phyloP scores from a whole-genome alignment of 2,888 invertebrate species.

The Leptinotarsa peninsularis region DNA sequence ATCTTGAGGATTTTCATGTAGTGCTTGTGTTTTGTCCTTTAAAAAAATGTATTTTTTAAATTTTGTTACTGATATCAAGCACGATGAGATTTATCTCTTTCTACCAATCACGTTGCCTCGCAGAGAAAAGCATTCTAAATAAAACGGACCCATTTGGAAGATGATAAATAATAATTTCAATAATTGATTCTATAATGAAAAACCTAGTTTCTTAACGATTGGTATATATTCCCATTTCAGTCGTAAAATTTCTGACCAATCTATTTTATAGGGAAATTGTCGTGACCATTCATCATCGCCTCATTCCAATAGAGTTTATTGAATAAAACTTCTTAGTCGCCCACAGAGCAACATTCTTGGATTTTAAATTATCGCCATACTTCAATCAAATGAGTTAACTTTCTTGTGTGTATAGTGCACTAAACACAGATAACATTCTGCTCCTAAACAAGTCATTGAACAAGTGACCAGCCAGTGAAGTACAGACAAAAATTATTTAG shows the following conservation, averaged over 20 bases:
- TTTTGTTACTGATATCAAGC: too few species aligned
- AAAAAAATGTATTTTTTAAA: too few species aligned
- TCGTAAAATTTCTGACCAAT: slow-evolving; percentile 8
- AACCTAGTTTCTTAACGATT: slow-evolving; percentile 9
- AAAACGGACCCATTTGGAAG: not conserved
- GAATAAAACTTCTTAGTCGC: slow-evolving; percentile 29
- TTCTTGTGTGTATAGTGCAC: slow-evolving; percentile 29
- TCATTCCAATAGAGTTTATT: slow-evolving; percentile 33
- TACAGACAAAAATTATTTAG: not conserved
- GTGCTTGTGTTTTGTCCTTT: too few species aligned
- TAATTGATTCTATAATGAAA: slow-evolving; percentile 17
- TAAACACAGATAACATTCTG: slow-evolving; percentile 28
- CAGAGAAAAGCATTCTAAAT: not conserved
- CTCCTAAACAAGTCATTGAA: slow-evolving; percentile 27
- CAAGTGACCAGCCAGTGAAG: slow-evolving; percentile 10
- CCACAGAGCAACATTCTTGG: slow-evolving; percentile 42
- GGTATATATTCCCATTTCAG: slow-evolving; percentile 22
- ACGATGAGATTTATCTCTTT: too few species aligned
- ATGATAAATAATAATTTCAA: not conserved
- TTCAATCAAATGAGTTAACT: slow-evolving; percentile 32
- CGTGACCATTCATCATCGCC: slow-evolving; percentile 24
- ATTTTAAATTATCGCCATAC: slow-evolving; percentile 33
- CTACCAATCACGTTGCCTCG: too few species aligned
- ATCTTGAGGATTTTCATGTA: too few species aligned
- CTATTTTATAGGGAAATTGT: slow-evolving; percentile 32